Base-by-base conservation (phyloP, 2,888 invertebrate species). In the Drosophila gaucha region DNA sequence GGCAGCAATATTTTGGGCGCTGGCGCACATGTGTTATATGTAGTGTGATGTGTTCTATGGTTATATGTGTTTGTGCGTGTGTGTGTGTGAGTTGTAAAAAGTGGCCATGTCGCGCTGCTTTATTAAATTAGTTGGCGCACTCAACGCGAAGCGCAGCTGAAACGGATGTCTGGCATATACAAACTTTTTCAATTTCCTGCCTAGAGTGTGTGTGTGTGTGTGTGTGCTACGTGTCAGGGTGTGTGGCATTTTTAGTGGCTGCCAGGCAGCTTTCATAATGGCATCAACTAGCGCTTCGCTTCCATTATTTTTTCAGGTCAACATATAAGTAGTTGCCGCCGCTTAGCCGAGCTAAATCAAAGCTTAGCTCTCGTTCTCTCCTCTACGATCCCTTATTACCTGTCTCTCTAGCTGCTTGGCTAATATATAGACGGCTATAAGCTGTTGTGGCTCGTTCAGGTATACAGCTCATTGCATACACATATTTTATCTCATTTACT, bases 401-500 rank as follows among this genome's bases (percentile, higher is more conserved):
- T n/a, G n/a, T n/a, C n/a, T 14, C 22, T 3, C 3, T 4, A 10
- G 14, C 22, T 8, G 5, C 24, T 33, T 39, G 16, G n/a, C 9
- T 26, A 8, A 26, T 22, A 62, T 39, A 46, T 3, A 24, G 30
- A 24, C 35, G 57, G 9, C 24, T 2, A 18, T 58, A 57, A 57
- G 36, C 33, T n/a, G 26, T 9, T 43, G 16, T 68, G n/a, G 6
- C 44, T 38, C 43, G 52, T 20, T 8, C 60, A 76, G 73, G 72
- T 74, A 65, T 54, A 38, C 26, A 22, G 38, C 54, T 50, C 38
- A 65, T 31, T 51, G 18, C 43, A 62, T 14, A 70, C 66, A 82
- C 67, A 84, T 74, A 87, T 75, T 82, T 79, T 87, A 84, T 84
- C 84, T 83, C 86, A 84, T 84, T 88, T 79, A 84, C 83, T 84